Evolutionary conservation across 2,113 vertebrate genomes (phyloP), one percentile per base, ranked within the genome.

Genomic region (Silurus meridionalis): DNA sequence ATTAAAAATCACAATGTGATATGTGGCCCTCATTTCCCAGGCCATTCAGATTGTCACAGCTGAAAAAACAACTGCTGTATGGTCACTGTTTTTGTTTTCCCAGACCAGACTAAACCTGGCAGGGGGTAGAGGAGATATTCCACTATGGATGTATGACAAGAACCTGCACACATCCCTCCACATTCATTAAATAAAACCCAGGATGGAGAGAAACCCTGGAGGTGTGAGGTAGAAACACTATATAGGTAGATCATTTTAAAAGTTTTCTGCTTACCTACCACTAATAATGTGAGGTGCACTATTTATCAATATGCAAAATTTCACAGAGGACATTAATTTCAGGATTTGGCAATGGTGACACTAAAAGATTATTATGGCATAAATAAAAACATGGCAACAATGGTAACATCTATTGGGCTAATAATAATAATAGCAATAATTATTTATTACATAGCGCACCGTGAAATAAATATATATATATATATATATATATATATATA

Each of bases 21-120:
- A 87, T 83, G 81, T 74, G 19, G 80, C 52, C 83, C 84, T 87
- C 60, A 84, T 93, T 95, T 95, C 95, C 95, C 95, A 95, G 93
- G 93, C 91, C 92, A 85, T 57, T 87, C 48, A 28, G 87, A 86
- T 89, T 28, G 64, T 91, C 91, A 92, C 95, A 95, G 94, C 94
- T 95, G 94, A 90, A 94, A 94, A 93, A 95, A 95, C 93, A 95
- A 90, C 92, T 92, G 91, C 90, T 92, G 89, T 92, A 91, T 92
- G 90, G 61, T 85, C 89, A 69, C 52, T 63, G 46, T 93, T 79
- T 85, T 58, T 84, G 84, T 80, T 92, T 93, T 95, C 91, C 93
- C 92, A 93, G 89, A 83, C 77, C 77, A 48, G 23, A 15, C 90
- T 85, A 88, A 85, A 63, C 85, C 87, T 85, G 90, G 88, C 88